Evolutionary conservation across 2,113 vertebrate species (phyloP).

Genomic region (Pseudorectes ferrugineus): DNA sequence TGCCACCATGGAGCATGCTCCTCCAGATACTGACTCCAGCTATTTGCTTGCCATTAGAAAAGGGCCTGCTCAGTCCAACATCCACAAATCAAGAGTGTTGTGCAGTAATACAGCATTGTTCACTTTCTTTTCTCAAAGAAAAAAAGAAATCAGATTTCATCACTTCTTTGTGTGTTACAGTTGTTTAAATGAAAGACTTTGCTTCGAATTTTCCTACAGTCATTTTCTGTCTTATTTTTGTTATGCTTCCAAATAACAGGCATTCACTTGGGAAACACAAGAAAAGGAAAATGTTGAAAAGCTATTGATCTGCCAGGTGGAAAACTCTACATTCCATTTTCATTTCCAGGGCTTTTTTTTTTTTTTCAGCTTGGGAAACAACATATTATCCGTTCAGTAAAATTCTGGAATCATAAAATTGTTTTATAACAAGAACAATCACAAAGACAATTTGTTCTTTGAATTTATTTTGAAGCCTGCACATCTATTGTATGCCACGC

Average conservation of each 20-base stretch:
- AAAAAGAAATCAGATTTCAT: not conserved
- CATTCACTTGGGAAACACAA: not conserved
- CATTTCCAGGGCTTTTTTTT: not conserved
- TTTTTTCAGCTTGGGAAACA: not conserved
- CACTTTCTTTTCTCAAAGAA: not conserved
- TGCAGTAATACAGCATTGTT: not conserved
- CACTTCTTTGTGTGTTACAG: not conserved
- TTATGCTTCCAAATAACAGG: conserved; percentile 1
- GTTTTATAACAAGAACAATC: not conserved
- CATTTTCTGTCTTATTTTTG: conserved; percentile 25
- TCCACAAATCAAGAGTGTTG: not conserved
- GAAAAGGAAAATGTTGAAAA: not conserved
- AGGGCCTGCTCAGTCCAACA: not conserved
- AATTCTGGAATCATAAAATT: not conserved
- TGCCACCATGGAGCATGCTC: not conserved
- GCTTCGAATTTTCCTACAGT: not conserved
- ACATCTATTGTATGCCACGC: not conserved
- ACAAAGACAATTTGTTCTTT: not conserved
- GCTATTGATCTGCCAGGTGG: not conserved
- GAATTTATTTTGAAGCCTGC: not conserved
- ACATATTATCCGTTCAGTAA: not conserved
- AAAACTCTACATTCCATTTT: conserved; percentile 18
- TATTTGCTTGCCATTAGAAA: not conserved
- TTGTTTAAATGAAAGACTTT: not conserved
- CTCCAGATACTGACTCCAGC: not conserved